A percentile compares a stretch with the other conserved stretches of the same genome.
Conservation (phyloP, 2,113 vertebrate genomes). For the Gorsachius goisagi region DNA sequence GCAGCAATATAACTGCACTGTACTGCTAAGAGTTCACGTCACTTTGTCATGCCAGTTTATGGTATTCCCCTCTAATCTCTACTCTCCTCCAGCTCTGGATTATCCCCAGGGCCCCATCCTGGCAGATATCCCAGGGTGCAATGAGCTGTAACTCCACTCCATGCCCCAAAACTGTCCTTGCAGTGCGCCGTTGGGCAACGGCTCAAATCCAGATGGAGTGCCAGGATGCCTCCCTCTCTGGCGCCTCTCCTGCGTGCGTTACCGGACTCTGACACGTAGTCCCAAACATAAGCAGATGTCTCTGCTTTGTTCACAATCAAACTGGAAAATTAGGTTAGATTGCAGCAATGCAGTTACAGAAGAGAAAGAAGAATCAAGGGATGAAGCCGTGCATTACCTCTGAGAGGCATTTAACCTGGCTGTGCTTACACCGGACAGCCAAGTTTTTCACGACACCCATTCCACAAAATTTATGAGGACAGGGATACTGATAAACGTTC, state of each 20-base stretch:
- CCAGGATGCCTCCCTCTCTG: not conserved
- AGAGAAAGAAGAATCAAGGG: not conserved
- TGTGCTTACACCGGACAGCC: not conserved
- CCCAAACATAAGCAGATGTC: not conserved
- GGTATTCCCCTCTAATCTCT: not conserved
- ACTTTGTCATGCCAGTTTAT: not conserved
- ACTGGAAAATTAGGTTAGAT: not conserved
- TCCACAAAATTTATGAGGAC: not conserved
- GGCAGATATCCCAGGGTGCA: not conserved
- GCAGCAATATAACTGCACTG: not conserved
- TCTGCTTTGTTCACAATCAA: not conserved
- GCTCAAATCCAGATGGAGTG: fast-evolving
- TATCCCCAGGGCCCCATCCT: not conserved
- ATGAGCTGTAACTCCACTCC: not conserved
- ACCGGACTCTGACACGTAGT: not conserved
- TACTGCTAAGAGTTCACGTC: not conserved
- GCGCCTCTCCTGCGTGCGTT: not conserved
- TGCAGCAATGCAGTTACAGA: not conserved
- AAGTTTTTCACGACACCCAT: not conserved
- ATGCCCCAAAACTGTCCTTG: not conserved
- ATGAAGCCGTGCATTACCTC: not conserved
- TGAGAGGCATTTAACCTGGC: not conserved
- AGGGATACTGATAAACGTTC: not conserved
- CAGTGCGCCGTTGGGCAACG: not conserved
- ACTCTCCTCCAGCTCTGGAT: not conserved